Base-by-base conservation (phyloP, 92 coral and sea anemone species). In the Phymanthus crucifer region DNA sequence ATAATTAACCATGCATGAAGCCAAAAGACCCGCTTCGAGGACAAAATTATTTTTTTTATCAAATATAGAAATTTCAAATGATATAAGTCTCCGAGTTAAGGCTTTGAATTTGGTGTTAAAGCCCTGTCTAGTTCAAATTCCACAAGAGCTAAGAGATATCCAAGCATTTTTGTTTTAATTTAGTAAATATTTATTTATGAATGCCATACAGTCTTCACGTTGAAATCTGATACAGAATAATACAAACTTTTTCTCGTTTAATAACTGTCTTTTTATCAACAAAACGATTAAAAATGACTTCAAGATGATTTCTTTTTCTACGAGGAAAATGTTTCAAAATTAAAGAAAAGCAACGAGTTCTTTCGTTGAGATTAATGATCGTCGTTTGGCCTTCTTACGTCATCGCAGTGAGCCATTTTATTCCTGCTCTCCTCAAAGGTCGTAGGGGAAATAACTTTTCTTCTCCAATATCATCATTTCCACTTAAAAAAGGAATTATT, bases 331-430 rank as follows among this genome's bases (percentile, higher is more conserved):
- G 68, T 33, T 61, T 61, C 34, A 34, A 61, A 61, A 61, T 14
- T 16, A 61, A 61, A 61, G 68, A 12, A 61, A 61, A 24, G n/a
- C n/a, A 24, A 27, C n/a, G 6, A 21, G 7, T 54, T 26, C 32
- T 76, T 48, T 10, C 52, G 78, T 32, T 23, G 38, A 32, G 40
- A 26, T 74, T 18, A 32, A 54, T 54, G 40, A 17, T 9, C 70
- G 10, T 48, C 69, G 35, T 69, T 69, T 77, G 81, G 48, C 34
- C 57, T 64, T 34, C 17, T 10, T 77, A 77, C 81, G 81, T 77
- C 81, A 77, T 64, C 81, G 36, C 81, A 29, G 57, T 77, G 35
- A 76, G 70, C 70, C 43, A 77, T 50, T 26, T 35, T 77, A 77
- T 61, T 56, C 38, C 67, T 64, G 71, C 36, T 61, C 64, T 76